phyloP scores from a whole-genome alignment of 2,797 vertebrate genomes.

The Pseudopleuronectes americanus region DNA sequence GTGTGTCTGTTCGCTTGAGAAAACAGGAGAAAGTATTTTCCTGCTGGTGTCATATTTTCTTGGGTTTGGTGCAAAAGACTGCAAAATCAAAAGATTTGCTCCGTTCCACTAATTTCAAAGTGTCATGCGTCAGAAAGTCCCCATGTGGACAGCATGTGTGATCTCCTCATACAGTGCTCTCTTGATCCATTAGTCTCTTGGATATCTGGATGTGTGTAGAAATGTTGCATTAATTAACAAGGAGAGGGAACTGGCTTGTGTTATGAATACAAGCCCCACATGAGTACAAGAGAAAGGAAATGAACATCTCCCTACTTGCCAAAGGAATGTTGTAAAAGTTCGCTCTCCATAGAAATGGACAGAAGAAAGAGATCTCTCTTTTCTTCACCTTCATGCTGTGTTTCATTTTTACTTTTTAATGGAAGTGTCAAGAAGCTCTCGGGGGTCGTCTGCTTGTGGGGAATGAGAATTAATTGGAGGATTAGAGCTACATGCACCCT shows the following conservation, averaged over 20 bases:
- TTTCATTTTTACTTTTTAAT: slow-evolving; percentile 79
- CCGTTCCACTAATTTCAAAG: no score
- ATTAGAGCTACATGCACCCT: slow-evolving; percentile 76
- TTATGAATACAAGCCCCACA: not conserved
- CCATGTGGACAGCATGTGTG: not conserved
- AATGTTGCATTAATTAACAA: not conserved
- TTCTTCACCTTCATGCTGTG: slow-evolving; percentile 73
- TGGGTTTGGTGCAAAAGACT: no score
- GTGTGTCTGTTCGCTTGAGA: no score
- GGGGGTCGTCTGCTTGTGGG: slow-evolving; percentile 68
- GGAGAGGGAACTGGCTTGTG: not conserved
- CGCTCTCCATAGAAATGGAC: slow-evolving; percentile 53
- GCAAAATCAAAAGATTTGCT: no score
- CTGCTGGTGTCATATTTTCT: no score
- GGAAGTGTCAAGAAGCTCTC: slow-evolving; percentile 73
- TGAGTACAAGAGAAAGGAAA: slow-evolving; percentile 8
- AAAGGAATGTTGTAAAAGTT: slow-evolving; percentile 65
- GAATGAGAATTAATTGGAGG: slow-evolving; percentile 79
- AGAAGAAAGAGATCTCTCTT: slow-evolving; percentile 58
- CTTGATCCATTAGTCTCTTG: not conserved
- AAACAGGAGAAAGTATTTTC: no score
- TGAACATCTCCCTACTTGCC: slow-evolving; percentile 34
- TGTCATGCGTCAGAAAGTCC: no score
- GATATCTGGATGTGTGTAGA: not conserved
- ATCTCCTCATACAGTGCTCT: not conserved